Percentiles rank a stretch among this genome's conserved stretches.
phyloP scores from a whole-genome alignment of 2,888 invertebrate genomes.

The Seira sanloemensis region DNA sequence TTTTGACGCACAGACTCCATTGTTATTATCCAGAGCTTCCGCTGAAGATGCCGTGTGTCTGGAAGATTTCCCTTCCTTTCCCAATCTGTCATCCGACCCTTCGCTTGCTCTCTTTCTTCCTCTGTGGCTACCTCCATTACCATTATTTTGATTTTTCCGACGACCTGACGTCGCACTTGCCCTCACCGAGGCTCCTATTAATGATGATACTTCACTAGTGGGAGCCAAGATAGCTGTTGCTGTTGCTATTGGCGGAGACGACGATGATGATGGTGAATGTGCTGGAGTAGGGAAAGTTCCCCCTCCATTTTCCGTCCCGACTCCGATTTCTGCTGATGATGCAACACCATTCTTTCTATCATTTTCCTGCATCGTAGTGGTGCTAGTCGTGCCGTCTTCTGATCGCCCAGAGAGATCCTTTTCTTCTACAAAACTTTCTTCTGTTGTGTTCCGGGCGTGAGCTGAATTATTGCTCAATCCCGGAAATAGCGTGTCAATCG shows the following conservation, averaged over 20 bases:
- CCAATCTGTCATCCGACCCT: conserved; percentile 65
- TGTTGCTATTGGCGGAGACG: conserved; percentile 19
- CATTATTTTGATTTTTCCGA: conserved; percentile 59
- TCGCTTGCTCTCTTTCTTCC: conserved; percentile 58
- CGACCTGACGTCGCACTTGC: conserved; percentile 37
- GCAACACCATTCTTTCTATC: conserved; percentile 50
- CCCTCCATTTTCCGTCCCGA: conserved; percentile 48
- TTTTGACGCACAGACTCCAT: conserved; percentile 65
- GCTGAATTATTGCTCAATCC: conserved; percentile 71
- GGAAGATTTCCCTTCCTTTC: conserved; percentile 59
- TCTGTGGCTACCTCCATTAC: conserved; percentile 55
- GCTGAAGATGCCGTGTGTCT: conserved; percentile 35
- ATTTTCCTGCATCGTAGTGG: conserved; percentile 38
- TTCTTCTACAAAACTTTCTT: conserved; percentile 57
- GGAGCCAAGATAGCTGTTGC: conserved; percentile 30
- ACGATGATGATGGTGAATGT: conserved; percentile 28
- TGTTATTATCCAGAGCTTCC: conserved; percentile 51
- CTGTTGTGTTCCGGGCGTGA: conserved; percentile 64
- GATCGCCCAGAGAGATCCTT: conserved; percentile 20
- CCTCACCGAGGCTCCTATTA: conserved; percentile 27
- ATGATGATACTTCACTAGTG: conserved; percentile 29
- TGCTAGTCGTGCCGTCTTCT: background rate
- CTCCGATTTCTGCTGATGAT: conserved; percentile 49
- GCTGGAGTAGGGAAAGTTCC: conserved; percentile 39
- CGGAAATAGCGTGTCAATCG: conserved; percentile 72